Percentiles rank a stretch among this genome's conserved stretches.
Evolutionary conservation across 2,797 vertebrate species (phyloP).

Genomic region (Loriculus beryllinus): DNA sequence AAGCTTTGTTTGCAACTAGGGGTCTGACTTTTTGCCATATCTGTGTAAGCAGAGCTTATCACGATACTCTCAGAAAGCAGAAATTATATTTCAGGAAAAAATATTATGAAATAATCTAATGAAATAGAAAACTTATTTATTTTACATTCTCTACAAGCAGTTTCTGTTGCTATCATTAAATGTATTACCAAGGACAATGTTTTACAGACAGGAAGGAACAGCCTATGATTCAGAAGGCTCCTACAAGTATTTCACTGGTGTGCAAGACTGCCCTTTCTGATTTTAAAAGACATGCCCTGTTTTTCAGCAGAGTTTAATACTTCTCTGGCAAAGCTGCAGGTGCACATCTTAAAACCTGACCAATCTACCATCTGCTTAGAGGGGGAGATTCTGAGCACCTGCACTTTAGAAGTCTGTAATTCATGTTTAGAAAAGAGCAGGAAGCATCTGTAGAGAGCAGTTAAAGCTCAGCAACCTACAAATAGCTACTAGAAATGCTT

Average conservation of each 20-base stretch:
- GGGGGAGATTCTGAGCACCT: neutral
- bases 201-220: neutral
- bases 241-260: neutral
- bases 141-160: neutral
- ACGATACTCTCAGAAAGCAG: neutral
- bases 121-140: too few relatives aligned
- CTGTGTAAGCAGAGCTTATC: neutral
- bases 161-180: neutral
- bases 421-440: neutral
- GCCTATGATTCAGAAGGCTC: neutral
- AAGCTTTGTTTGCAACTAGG: neutral
- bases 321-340: neutral
- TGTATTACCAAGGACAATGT: neutral
- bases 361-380: neutral
- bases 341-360: neutral
- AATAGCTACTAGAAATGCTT: neutral
- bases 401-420: too few relatives aligned
- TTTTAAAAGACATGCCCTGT: neutral
- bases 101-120: too few relatives aligned
- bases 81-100: neutral
- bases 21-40: neutral
- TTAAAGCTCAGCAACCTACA: neutral
- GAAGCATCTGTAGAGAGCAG: neutral
- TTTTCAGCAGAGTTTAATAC: neutral
- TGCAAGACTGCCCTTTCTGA: neutral